These are phyloP conservation scores for Aurelia aurita DNA, from an alignment of 30 jellyfish, hydroid and myxozoan species.

Conservation along the genomic window DNA sequence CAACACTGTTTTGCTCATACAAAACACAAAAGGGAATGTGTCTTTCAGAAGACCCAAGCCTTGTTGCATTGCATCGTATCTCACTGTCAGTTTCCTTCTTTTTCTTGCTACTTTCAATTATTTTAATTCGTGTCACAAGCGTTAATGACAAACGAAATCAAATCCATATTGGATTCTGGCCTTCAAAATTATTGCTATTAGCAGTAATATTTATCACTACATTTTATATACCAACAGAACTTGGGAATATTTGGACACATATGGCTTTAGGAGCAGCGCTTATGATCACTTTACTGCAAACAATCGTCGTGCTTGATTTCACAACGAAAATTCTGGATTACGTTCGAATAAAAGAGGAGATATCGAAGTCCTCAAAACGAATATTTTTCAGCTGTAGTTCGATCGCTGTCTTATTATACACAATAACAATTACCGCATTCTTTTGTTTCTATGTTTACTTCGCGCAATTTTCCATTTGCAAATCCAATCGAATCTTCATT, in stretches of 20 bases:
- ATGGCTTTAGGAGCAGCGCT: slow-evolving; percentile 69
- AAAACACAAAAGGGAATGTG: slow-evolving; percentile 59
- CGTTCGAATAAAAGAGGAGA: slow-evolving; percentile 19
- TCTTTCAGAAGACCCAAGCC: slow-evolving; percentile 79
- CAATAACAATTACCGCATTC: slow-evolving; percentile 72
- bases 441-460: slow-evolving; percentile 87
- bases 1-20: slow-evolving; percentile 64
- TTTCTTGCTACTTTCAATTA: slow-evolving; percentile 42
- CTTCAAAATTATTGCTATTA: slow-evolving; percentile 59
- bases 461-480: slow-evolving; percentile 80
- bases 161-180: slow-evolving; percentile 91
- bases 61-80: slow-evolving; percentile 68
- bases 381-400: slow-evolving; percentile 78
- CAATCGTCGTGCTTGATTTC: slow-evolving; percentile 71
- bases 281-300: slow-evolving; percentile 61
- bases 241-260: slow-evolving; percentile 80
- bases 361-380: slow-evolving; percentile 6
- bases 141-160: slow-evolving; percentile 35
- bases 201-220: slow-evolving; percentile 28
- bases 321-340: slow-evolving; percentile 44
- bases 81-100: slow-evolving; percentile 49
- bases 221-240: slow-evolving; percentile 47
- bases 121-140: slow-evolving; percentile 26
- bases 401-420: slow-evolving; percentile 69
- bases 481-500: slow-evolving; percentile 80